A percentile compares a stretch with the other conserved stretches of the same genome.
phyloP scores from a whole-genome alignment of 2,113 vertebrate species.

The Neodon shergylaensis region DNA sequence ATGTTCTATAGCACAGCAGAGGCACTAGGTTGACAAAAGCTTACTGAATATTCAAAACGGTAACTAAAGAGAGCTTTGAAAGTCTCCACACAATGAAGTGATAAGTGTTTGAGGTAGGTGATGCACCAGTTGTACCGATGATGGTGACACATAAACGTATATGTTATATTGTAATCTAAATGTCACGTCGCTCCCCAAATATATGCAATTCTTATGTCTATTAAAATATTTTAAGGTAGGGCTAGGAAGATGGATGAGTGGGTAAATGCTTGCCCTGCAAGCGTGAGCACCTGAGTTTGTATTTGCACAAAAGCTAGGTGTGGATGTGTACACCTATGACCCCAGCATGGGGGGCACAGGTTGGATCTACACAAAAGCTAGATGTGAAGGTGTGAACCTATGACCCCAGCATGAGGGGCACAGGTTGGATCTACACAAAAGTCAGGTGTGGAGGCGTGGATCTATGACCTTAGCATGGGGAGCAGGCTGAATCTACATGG shows the following conservation, averaged over 20 bases:
- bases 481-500: rapidly evolving
- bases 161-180: neutral
- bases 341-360: neutral
- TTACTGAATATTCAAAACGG: neutral
- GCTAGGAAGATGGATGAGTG: neutral
- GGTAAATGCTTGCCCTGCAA: neutral
- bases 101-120: neutral
- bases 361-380: neutral
- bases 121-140: neutral
- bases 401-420: neutral
- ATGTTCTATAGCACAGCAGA: neutral
- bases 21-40: neutral
- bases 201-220: neutral
- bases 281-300: neutral
- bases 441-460: rapidly evolving
- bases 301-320: neutral
- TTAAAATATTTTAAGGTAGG: neutral
- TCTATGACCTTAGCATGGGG: no score
- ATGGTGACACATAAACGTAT: neutral
- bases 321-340: neutral
- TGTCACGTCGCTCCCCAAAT: neutral
- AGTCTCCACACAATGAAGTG: neutral
- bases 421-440: no score
- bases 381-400: neutral
- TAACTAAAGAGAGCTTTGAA: neutral